Evolutionary conservation across 2,888 invertebrate genomes (phyloP), one percentile per base, ranked within the genome.

Genomic region (Sipha maydis): DNA sequence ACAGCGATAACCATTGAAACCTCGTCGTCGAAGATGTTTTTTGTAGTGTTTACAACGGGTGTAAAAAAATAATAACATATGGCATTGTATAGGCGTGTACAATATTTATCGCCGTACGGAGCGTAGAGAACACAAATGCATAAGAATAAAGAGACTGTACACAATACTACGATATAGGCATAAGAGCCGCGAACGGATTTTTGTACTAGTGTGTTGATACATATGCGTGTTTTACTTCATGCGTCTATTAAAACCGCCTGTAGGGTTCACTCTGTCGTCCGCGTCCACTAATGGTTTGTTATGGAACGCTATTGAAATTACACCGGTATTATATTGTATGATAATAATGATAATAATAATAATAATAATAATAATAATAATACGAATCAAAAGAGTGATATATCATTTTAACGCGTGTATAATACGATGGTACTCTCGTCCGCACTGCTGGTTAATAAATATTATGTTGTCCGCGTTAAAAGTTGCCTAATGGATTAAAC

Each of bases 201-300:
- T 54, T 38, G 21, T n/a, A 56, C 83, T 56, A 38, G 28, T n/a
- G 19, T 19, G 8, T 48, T 48, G 19, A 41, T 67, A 41, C 9
- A 79, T 34, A 34, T 31, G 56, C 14, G 34, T n/a, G 48, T 76
- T 67, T 84, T 41, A 83, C 38, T 9, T 67, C 21, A 41, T 41
- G 9, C 31, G 67, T 34, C 67, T 77, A 61, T 80, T 82, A 82
- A 82, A 88, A 80, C 75, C 86, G 80, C 86, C 86, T 38, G 86
- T 28, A 31, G 86, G 86, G 73, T 88, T 73, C 73, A 28, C 41
- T 80, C 86, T 61, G 86, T 88, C 61, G 86, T 88, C 48, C 61
- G 61, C 79, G 28, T 31, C 56, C 38, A 73, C 80, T 80, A 88
- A 88, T 88, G 86, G 86, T 75, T 88, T 82, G 80, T 88, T 88